Percentiles rank a stretch among this genome's conserved stretches.
Conservation (phyloP, 2,797 vertebrate species). For the Corythornis leucogaster region DNA sequence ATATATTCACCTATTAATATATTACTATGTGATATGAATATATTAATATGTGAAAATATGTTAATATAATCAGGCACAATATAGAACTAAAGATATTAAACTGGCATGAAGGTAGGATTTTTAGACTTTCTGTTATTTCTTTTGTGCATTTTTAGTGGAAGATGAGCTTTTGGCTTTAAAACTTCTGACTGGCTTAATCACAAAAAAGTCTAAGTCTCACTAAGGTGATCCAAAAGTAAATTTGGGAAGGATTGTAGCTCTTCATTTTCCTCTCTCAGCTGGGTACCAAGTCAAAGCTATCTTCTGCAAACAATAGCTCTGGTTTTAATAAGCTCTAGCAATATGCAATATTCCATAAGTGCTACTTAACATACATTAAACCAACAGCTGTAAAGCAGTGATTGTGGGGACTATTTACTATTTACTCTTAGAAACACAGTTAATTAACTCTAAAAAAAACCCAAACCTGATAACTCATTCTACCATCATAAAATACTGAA, state of each 20-base stretch:
- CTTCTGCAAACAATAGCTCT: background rate
- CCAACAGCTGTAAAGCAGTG: background rate
- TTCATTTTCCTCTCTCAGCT: background rate
- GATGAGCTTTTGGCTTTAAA: slow-evolving; percentile 20
- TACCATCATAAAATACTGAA: background rate
- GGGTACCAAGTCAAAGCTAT: background rate
- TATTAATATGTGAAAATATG: background rate
- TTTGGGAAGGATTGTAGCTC: background rate
- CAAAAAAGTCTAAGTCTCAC: background rate
- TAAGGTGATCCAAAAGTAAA: slow-evolving; percentile 23
- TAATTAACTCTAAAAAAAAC: background rate
- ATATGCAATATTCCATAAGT: background rate
- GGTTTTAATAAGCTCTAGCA: background rate
- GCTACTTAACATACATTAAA: background rate
- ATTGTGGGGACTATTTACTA: background rate
- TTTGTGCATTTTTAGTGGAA: background rate
- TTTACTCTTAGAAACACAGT: background rate
- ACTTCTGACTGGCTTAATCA: slow-evolving; percentile 21
- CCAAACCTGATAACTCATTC: background rate
- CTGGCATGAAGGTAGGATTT: background rate
- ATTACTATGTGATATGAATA: too few species aligned
- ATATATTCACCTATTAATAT: too few species aligned
- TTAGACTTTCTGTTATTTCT: background rate
- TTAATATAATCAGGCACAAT: background rate
- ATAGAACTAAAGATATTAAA: slow-evolving; percentile 6